phyloP scores from a whole-genome alignment of 1,140 invertebrate species.

The Macrocentrus cingulum region DNA sequence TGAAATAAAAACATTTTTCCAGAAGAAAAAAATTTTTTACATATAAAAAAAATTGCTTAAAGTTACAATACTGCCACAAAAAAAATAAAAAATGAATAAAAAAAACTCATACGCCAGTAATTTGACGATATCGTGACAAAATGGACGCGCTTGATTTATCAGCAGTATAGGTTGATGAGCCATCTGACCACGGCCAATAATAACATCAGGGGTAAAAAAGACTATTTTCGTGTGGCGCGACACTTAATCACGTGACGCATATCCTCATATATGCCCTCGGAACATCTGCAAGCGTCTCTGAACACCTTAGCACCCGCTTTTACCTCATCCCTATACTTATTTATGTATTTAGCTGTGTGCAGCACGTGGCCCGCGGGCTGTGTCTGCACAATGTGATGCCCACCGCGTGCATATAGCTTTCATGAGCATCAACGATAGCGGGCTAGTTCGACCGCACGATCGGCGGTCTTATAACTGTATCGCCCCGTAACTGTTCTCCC shows the following conservation, averaged over 20 bases:
- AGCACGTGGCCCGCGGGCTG: slow-evolving; percentile 24
- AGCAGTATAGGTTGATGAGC: no score
- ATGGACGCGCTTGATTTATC: no score
- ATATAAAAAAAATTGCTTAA: no score
- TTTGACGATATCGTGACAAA: no score
- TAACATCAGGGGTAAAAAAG: no score
- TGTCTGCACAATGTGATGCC: slow-evolving; percentile 29
- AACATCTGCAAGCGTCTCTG: slow-evolving; percentile 15
- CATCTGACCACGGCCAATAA: slow-evolving; percentile 7
- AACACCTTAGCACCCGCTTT: slow-evolving; percentile 15
- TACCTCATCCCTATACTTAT: slow-evolving; percentile 21
- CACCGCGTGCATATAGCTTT: not conserved
- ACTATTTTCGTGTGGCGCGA: no score
- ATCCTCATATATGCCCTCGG: not conserved
- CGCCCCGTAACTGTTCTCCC: slow-evolving; percentile 22
- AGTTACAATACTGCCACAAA: no score
- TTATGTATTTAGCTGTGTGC: slow-evolving; percentile 27
- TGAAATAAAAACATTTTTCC: no score
- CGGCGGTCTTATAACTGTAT: slow-evolving; percentile 18
- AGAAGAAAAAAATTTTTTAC: no score
- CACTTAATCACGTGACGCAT: slow-evolving; percentile 4
- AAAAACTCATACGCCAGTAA: no score
- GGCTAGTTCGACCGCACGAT: slow-evolving; percentile 9
- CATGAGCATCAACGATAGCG: not conserved
- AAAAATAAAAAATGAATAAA: no score